Conservation (phyloP, 2,797 vertebrate species). For the Lateolabrax maculatus region DNA sequence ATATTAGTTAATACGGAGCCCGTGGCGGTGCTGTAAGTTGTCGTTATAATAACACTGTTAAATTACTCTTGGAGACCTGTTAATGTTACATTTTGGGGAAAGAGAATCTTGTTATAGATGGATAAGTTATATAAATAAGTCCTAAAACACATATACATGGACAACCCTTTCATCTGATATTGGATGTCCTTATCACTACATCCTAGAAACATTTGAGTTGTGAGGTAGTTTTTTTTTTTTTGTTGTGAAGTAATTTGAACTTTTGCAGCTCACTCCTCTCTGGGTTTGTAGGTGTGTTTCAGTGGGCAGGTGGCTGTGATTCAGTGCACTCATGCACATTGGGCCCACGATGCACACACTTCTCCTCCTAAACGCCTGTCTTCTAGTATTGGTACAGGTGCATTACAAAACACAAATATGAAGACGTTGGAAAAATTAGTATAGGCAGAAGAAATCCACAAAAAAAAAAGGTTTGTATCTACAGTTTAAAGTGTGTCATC, state of each 20-base stretch:
- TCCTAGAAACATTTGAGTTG: neutral
- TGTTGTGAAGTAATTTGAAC: neutral
- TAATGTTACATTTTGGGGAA: neutral
- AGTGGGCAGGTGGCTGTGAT: constrained; percentile 40
- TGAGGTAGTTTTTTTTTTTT: neutral
- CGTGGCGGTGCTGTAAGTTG: neutral
- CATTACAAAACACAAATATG: neutral
- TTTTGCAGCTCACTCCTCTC: constrained; percentile 13
- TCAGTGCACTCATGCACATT: constrained; percentile 17
- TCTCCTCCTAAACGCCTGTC: neutral
- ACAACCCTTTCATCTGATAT: neutral
- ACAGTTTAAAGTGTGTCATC: neutral
- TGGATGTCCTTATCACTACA: neutral
- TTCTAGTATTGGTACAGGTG: neutral
- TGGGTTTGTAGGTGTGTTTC: constrained; percentile 27
- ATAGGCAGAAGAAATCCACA: neutral
- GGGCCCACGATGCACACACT: neutral
- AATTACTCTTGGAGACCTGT: constrained; percentile 14
- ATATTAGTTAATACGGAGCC: no score
- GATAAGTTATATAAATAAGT: no score
- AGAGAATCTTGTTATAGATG: fast-evolving
- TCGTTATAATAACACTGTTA: neutral
- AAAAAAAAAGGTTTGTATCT: neutral
- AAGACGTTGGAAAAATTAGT: neutral
- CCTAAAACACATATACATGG: no score